A percentile compares a stretch with the other conserved stretches of the same genome.
phyloP scores from a whole-genome alignment of 2,113 vertebrate species.

The Syngnathus floridae region DNA sequence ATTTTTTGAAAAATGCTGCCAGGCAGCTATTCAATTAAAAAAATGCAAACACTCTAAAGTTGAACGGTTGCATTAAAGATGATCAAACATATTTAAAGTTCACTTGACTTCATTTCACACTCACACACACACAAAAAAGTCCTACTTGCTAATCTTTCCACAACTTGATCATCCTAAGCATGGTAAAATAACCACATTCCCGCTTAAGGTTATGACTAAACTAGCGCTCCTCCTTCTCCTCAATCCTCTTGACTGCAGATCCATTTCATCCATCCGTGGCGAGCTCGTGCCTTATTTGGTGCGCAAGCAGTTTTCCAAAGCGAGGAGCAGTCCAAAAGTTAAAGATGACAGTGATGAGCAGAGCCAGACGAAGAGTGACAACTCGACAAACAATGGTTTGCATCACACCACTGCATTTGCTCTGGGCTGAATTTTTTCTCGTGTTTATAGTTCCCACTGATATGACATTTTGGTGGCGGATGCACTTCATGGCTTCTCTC shows the following conservation, averaged over 20 bases:
- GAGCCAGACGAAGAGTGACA: constrained; percentile 77
- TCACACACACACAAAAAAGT: neutral
- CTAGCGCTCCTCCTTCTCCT: neutral
- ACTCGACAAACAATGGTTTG: constrained; percentile 47
- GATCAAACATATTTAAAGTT: neutral
- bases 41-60: neutral
- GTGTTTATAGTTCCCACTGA: neutral
- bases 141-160: neutral
- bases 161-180: neutral
- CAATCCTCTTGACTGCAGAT: constrained; percentile 62
- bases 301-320: constrained; percentile 88
- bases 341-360: constrained; percentile 78
- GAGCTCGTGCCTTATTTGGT: constrained; percentile 92
- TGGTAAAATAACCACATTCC: neutral
- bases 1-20: neutral
- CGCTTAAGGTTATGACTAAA: neutral
- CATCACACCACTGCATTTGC: neutral
- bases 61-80: neutral
- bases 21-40: neutral
- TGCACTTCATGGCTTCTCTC: neutral
- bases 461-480: neutral
- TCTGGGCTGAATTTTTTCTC: neutral
- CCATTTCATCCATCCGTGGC: constrained; percentile 88
- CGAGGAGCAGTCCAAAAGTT: constrained; percentile 61
- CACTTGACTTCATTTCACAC: neutral